Base-by-base conservation (phyloP, 2,797 vertebrate genomes). In the Melanotaenia boesemani region DNA sequence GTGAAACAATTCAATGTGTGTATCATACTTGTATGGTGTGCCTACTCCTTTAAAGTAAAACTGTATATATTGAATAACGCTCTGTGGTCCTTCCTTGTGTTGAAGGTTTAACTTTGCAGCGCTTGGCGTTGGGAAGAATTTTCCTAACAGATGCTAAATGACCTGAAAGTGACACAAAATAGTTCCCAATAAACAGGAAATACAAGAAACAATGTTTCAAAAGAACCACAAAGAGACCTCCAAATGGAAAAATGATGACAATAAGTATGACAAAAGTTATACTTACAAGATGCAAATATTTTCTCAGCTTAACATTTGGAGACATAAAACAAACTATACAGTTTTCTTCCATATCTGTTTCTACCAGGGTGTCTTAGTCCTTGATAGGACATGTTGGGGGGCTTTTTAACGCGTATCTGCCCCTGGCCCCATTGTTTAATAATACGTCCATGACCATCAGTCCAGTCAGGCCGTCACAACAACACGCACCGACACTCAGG, bases 391-490 rank as follows among this genome's bases (percentile, higher is more conserved):
- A 56, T 56, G 12, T 16, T 39, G 28, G 57, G 22, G 15, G 6
- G 2, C n/a, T n/a, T 7, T 28, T 34, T 20, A 46, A n/a, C n/a
- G 1, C 26, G n/a, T 12, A 20, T 16, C 46, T 15, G 12, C 60
- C 69, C 28, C 12, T 6, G 26, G 11, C 18, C 18, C 12, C 52
- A 24, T 28, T 16, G 41, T 36, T 37, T 20, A 0, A 24, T 16
- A 13, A 16, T n/a, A 34, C 54, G 54, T 32, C 70, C 32, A 5
- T 58, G 70, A 36, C 41, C 34, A 7, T 34, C 56, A 32, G 59
- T 37, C 41, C 28, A 22, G 63, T 5, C 61, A 46, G 22, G 22
- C 75, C 46, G 63, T 82, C 81, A 74, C 76, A 67, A 60, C 69
- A 75, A 63, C 63, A 72, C 70, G 58, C 59, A 4, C 67, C 18